Evolutionary conservation across 2,888 invertebrate genomes (phyloP).

Genomic region (Acleris literana): DNA sequence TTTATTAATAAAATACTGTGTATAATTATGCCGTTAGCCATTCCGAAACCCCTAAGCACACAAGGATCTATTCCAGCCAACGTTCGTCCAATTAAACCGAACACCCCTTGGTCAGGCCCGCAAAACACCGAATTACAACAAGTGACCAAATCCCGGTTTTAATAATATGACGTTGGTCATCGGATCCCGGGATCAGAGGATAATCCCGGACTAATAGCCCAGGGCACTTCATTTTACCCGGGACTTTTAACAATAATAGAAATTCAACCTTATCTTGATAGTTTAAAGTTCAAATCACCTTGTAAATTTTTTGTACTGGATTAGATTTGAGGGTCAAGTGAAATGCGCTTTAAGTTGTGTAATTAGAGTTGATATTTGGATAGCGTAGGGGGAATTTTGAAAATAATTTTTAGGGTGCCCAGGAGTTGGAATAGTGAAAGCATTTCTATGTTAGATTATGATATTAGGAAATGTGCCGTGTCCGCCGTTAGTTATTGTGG

Average conservation of each 20-base stretch:
- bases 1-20: too few relatives aligned
- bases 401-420: constrained; percentile 69
- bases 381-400: constrained; percentile 42
- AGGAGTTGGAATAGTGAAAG: constrained; percentile 73
- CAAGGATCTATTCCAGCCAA: constrained; percentile 1
- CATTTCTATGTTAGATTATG: constrained; percentile 82
- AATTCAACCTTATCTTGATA: background rate
- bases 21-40: too few relatives aligned
- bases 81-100: constrained; percentile 21
- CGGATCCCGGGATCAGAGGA: constrained; percentile 72
- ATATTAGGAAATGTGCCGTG: constrained; percentile 70
- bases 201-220: constrained; percentile 80
- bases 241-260: constrained; percentile 18
- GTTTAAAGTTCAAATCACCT: constrained; percentile 10
- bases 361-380: constrained; percentile 46
- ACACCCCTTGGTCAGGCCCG: constrained; percentile 9
- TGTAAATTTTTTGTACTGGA: background rate
- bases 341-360: constrained; percentile 18
- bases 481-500: constrained; percentile 37
- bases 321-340: background rate
- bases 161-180: constrained; percentile 78
- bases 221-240: constrained; percentile 48
- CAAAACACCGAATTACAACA: constrained; percentile 71
- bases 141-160: constrained; percentile 76
- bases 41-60: too few relatives aligned